These are phyloP conservation scores for Tricholauxania praeusta DNA, from an alignment of 2,888 invertebrate genomes.

Conservation along the genomic window DNA sequence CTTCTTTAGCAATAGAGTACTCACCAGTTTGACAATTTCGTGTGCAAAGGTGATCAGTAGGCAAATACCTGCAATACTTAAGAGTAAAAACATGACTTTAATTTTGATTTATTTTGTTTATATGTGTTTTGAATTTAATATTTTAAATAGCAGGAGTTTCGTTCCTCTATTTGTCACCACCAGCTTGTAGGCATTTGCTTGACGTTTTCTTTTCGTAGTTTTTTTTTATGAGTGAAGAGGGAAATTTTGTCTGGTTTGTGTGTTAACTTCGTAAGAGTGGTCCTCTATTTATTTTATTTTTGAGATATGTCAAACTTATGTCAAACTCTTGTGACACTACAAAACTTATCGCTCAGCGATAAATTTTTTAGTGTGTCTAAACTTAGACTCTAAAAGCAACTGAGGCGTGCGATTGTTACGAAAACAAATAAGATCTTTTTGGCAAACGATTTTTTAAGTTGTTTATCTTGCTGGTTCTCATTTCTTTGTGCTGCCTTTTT, in stretches of 20 bases:
- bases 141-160: not conserved
- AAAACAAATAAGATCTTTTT: too few relatives aligned
- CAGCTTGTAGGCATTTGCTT: not conserved
- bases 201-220: not conserved
- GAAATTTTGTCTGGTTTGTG: too few relatives aligned
- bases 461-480: too few relatives aligned
- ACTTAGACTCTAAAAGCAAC: too few relatives aligned
- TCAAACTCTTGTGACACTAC: too few relatives aligned
- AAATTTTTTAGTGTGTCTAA: too few relatives aligned
- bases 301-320: not conserved
- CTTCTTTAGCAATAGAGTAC: not conserved
- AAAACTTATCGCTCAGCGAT: too few relatives aligned
- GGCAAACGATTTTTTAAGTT: too few relatives aligned
- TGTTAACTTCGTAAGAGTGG: too few relatives aligned
- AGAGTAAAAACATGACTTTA: slow-evolving; percentile 49
- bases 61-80: slow-evolving; percentile 50
- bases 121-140: not conserved
- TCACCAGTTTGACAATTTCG: slow-evolving; percentile 54
- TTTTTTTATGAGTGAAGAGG: too few relatives aligned
- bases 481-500: too few relatives aligned
- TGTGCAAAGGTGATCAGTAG: slow-evolving; percentile 51
- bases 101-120: slow-evolving; percentile 25
- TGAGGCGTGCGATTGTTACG: too few relatives aligned
- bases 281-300: not conserved
- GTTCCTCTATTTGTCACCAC: not conserved